phyloP scores from a whole-genome alignment of 2,888 invertebrate species.

The Dolomedes plantarius region DNA sequence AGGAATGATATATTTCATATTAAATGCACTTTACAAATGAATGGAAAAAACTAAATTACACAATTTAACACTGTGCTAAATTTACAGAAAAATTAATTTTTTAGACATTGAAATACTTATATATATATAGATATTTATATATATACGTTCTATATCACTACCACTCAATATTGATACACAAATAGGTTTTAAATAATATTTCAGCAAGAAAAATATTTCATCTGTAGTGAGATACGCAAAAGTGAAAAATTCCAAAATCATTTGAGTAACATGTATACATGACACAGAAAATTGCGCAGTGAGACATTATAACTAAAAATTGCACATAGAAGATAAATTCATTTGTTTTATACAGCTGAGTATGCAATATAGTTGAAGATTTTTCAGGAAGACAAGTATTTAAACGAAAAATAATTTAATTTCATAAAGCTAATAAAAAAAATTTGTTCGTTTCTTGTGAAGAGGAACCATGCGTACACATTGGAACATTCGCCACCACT shows the following conservation, averaged over 20 bases:
- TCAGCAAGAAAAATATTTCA: not conserved
- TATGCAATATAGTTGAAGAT: not conserved
- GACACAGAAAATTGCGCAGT: not conserved
- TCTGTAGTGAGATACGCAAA: not conserved
- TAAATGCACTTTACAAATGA: not conserved
- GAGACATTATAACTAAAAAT: not conserved
- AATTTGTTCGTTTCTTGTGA: constrained; percentile 2
- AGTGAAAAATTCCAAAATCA: not conserved
- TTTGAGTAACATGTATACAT: not conserved
- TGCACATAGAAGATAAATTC: not conserved
- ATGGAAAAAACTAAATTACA: not conserved
- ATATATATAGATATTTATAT: not conserved
- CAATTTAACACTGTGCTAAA: not conserved
- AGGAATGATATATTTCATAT: not conserved
- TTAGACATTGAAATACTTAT: not conserved
- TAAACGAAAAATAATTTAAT: not conserved
- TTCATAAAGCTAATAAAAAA: not conserved
- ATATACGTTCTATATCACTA: not conserved
- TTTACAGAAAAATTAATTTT: not conserved
- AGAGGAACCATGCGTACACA: not conserved
- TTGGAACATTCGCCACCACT: not conserved
- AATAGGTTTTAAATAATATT: not conserved
- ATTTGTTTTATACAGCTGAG: not conserved
- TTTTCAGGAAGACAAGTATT: not conserved
- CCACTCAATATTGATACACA: not conserved